phyloP scores from a whole-genome alignment of 2,113 vertebrate species.

The Zosterops japonicus region DNA sequence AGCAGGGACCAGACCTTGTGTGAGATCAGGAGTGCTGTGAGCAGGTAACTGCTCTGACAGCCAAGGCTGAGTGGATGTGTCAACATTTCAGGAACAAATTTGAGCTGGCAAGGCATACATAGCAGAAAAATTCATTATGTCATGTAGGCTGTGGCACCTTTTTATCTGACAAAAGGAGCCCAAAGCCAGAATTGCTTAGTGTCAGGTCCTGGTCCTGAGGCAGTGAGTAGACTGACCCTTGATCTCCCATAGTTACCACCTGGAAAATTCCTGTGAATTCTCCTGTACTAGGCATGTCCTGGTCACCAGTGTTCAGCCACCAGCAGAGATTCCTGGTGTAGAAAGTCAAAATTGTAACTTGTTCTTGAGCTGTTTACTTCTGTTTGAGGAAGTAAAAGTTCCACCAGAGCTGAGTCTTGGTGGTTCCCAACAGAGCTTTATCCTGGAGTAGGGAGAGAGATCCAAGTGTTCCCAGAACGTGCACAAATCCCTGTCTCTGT shows the following conservation, averaged over 20 bases:
- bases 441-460: not conserved
- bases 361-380: not conserved
- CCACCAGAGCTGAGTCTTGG: not conserved
- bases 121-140: not conserved
- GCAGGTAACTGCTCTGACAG: not conserved
- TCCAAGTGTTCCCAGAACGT: not conserved
- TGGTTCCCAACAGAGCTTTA: not conserved
- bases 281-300: not conserved
- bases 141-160: not conserved
- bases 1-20: not conserved
- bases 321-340: not conserved
- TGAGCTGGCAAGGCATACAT: not conserved
- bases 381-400: not conserved
- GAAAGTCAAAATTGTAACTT: not conserved
- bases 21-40: not conserved
- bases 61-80: not conserved
- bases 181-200: not conserved
- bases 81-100: not conserved
- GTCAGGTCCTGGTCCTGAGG: not conserved
- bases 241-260: too few species aligned
- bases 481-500: not conserved
- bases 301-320: not conserved
- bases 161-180: not conserved
- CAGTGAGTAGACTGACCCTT: not conserved
- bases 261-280: not conserved